Evolutionary conservation across 2,113 vertebrate species (phyloP).

Genomic region (Nothobranchius kuhntae): DNA sequence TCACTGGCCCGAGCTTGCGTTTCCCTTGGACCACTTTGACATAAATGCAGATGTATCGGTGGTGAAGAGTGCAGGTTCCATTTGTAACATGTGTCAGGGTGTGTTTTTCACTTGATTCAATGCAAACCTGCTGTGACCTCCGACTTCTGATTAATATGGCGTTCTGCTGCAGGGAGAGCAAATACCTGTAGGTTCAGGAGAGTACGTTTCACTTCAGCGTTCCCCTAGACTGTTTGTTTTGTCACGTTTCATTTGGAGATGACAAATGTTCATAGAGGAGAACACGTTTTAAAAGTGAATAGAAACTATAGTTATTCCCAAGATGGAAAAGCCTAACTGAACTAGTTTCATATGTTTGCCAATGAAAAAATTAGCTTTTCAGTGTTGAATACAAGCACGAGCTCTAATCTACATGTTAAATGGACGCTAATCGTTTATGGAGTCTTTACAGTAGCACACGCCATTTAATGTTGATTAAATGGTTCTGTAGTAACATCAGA

Average conservation of each 20-base stretch:
- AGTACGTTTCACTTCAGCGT: not conserved
- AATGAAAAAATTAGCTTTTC: slow-evolving; percentile 1
- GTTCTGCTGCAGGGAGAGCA: slow-evolving; percentile 26
- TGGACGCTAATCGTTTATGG: not conserved
- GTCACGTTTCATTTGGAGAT: slow-evolving; percentile 49
- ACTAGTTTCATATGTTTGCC: slow-evolving; percentile 3
- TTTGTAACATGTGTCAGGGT: slow-evolving; percentile 55
- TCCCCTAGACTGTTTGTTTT: slow-evolving; percentile 42
- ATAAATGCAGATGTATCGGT: slow-evolving; percentile 47
- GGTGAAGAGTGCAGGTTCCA: slow-evolving; percentile 52
- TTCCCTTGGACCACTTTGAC: slow-evolving; percentile 16
- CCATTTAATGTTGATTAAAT: slow-evolving; percentile 39
- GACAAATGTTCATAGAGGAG: slow-evolving; percentile 16
- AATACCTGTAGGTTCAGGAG: slow-evolving; percentile 22
- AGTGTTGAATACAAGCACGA: not conserved
- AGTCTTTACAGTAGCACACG: not conserved
- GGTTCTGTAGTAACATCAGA: slow-evolving; percentile 43
- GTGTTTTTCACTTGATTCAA: slow-evolving; percentile 53
- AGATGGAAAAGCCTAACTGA: slow-evolving; percentile 13
- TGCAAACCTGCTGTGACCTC: slow-evolving; percentile 72
- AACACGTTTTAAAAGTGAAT: slow-evolving; percentile 1
- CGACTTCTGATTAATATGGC: slow-evolving; percentile 52
- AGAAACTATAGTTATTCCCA: slow-evolving; percentile 5
- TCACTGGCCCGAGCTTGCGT: slow-evolving; percentile 11
- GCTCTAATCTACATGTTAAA: slow-evolving; percentile 11